Evolutionary conservation across 2,797 vertebrate species (phyloP), one percentile per base, ranked within the genome.

Genomic region (Hemitrygon akajei): DNA sequence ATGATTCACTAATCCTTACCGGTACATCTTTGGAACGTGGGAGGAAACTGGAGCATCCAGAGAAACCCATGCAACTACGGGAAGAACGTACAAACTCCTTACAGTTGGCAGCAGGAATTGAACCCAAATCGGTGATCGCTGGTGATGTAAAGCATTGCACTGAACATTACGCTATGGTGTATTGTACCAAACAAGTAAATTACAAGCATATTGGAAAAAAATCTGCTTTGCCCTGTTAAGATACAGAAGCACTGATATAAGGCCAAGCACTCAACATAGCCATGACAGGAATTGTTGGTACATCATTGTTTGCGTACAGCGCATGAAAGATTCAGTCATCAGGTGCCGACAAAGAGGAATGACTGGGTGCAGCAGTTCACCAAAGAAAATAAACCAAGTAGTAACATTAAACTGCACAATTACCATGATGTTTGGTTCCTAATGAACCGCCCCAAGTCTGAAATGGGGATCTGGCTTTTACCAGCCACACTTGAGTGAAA

Each of bases 321-420:
- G 22, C 40, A 40, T 93, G 71, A 93, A 93, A 93, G 69, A 56
- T 93, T 93, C 91, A 93, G 30, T 93, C 71, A 76, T 58, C 91
- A 75, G 91, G 2, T 93, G 3, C 71, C 76, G 91, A 93, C 91
- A 93, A 56, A 56, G 91, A 93, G 69, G 40, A 93, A 93, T 93
- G 91, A 56, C 16, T 58, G 37, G 37, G 71, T 75, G 37, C 91
- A 75, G 71, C 47, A 40, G 71, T 93, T 93, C 47, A 76, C 91
- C 71, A 76, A 76, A 69, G 2, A 47, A 93, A 93, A 93, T 58
- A 93, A 93, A 93, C 91, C 37, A n/a, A 7, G 25, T 40, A 40
- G 69, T 93, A 93, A 93, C 47, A 76, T 93, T 93, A 76, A 40
- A 93, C 37, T 93, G 71, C 37, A 93, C 91, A 93, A 93, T 40